Evolutionary conservation across 2,888 invertebrate genomes (phyloP), one percentile per base, ranked within the genome.

Genomic region (Eupithecia dodoneata): DNA sequence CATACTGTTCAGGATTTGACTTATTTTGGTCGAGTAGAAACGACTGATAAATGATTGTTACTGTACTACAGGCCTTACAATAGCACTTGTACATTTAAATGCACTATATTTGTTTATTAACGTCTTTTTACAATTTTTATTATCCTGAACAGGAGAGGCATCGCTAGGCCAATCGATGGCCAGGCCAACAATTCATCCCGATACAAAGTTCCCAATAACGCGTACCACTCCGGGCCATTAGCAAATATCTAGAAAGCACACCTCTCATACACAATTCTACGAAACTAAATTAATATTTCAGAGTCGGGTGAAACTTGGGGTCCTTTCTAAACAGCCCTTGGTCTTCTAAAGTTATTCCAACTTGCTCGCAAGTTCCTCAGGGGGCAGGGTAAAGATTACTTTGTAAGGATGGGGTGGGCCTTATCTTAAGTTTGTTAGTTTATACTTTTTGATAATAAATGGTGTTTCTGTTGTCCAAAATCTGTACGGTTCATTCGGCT

Each of bases 261-360:
- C 87, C 86, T 88, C 92, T 93, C 93, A 93, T 94, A 94, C 92
- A 94, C 87, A 90, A 94, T 94, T 94, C 94, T 92, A 85, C 85
- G 93, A 93, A 94, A 95, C 94, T 94, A 93, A 93, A 94, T 95
- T 94, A 95, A 95, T 95, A 95, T 95, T 95, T 94, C 93, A 95
- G 90, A 84, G 87, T 85, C 85, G 86, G 89, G 86, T 85, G 85
- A 87, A 91, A 93, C 87, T 92, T 92, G 86, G 91, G 92, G 93
- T 94, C 95, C 94, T 94, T 94, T 94, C 93, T 91, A 95, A 95
- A 95, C 95, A 95, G 94, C 95, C 95, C 92, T 94, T 95, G 94
- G 95, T 94, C 94, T 94, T 95, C 92, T 84, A 90, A 94, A 94
- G 95, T 95, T 95, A 93, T 95, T 94, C 92, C 93, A 94, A 95